Conservation (phyloP, 2,888 invertebrate genomes). For the Zootermopsis nevadensis region DNA sequence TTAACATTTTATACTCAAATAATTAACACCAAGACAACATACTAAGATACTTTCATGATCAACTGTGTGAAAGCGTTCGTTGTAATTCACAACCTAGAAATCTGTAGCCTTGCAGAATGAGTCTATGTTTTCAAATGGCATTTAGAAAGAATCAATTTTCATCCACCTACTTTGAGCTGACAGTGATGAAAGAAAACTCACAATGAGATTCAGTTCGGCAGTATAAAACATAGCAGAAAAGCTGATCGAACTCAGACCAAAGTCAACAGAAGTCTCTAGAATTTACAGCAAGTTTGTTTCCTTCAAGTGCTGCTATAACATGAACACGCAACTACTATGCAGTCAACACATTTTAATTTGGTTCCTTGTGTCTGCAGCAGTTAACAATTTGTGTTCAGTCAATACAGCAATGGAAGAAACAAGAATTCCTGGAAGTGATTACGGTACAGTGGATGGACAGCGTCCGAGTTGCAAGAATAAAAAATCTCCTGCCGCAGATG, state of each 20-base stretch:
- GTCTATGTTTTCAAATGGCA: slow-evolving; percentile 3
- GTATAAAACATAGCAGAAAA: background rate
- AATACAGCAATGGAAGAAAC: background rate
- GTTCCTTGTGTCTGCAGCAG: background rate
- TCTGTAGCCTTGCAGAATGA: background rate
- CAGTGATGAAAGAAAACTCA: background rate
- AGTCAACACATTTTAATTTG: background rate
- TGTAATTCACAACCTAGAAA: too few species aligned
- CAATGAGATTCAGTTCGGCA: background rate
- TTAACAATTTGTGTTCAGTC: background rate
- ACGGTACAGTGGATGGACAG: background rate
- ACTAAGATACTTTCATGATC: background rate
- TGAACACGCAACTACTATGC: background rate
- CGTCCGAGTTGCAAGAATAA: background rate
- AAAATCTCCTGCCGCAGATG: background rate
- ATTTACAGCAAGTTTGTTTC: background rate
- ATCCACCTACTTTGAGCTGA: background rate
- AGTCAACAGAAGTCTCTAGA: background rate
- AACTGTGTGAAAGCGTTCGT: background rate
- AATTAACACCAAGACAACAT: too few species aligned
- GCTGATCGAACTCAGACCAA: background rate
- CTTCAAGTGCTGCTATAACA: background rate
- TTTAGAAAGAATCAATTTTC: background rate
- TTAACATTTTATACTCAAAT: background rate
- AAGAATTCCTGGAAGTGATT: background rate